Conservation (phyloP, 2,113 vertebrate genomes). For the Protobothrops mucrosquamatus region DNA sequence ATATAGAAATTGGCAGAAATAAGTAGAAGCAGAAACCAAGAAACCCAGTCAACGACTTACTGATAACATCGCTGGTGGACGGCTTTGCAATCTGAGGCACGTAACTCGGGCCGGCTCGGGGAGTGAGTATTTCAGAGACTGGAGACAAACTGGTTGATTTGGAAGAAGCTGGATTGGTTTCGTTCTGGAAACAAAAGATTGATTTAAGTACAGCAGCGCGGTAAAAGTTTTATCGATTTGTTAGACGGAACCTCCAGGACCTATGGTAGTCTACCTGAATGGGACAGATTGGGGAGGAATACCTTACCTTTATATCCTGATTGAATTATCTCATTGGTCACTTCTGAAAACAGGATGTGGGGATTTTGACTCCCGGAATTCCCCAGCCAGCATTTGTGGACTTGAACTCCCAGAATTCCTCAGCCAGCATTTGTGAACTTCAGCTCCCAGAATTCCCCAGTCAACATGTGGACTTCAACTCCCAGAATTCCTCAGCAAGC, state of each 20-base stretch:
- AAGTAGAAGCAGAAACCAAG: not conserved
- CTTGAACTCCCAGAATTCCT: not conserved
- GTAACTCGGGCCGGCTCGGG: slow-evolving; percentile 77
- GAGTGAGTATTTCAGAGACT: slow-evolving; percentile 73
- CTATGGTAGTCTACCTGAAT: not conserved
- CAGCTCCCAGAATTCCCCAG: too few species aligned
- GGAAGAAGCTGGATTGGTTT: slow-evolving; percentile 65
- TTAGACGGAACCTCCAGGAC: not conserved
- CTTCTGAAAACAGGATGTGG: not conserved
- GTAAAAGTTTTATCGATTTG: not conserved
- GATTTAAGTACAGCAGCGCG: not conserved
- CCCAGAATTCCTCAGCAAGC: not conserved
- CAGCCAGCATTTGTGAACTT: too few species aligned
- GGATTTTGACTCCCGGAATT: not conserved
- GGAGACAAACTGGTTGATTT: slow-evolving; percentile 80
- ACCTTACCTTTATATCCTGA: not conserved
- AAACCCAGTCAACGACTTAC: slow-evolving; percentile 64
- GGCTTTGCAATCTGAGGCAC: slow-evolving; percentile 73
- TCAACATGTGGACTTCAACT: too few species aligned
- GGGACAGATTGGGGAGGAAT: too few species aligned
- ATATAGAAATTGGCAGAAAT: not conserved
- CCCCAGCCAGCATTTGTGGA: not conserved
- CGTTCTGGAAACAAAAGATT: slow-evolving; percentile 22
- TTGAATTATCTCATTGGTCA: not conserved
- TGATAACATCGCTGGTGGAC: slow-evolving; percentile 69